Percentiles rank a stretch among this genome's conserved stretches.
Conservation (phyloP, 2,113 vertebrate genomes). For the human region GRCh38 chr13:31196501-31197000, state of each 20-base stretch:
- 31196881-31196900: neutral
- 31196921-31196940: neutral
- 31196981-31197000: neutral
- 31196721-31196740: neutral
- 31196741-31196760: neutral
- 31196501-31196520: neutral
- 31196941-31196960: neutral
- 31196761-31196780: neutral
- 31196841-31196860: neutral
- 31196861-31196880: neutral
- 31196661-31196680: neutral
- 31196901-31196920: neutral
- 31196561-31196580: neutral
- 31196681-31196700: neutral
- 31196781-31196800: neutral
- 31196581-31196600: neutral
- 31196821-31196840: neutral
- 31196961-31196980: neutral
- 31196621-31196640: neutral
- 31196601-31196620: neutral
- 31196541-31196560: neutral
- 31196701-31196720: neutral
- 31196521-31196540: neutral
- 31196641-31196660: neutral
- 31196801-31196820: neutral